phyloP scores from a whole-genome alignment of 2,888 invertebrate species.

The Nemapogon koenigi region DNA sequence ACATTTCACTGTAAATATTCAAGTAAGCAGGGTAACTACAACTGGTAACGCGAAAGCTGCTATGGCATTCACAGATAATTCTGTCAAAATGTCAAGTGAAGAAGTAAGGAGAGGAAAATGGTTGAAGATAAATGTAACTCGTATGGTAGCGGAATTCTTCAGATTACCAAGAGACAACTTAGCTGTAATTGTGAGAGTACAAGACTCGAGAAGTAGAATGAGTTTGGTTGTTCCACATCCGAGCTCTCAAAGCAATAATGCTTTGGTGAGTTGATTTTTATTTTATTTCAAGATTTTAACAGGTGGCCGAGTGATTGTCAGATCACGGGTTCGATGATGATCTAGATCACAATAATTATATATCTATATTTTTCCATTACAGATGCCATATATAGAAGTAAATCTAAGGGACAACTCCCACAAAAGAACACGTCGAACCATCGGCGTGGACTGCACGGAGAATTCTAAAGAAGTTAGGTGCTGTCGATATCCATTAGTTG shows the following conservation, averaged over 20 bases:
- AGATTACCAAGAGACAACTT: slow-evolving; percentile 75
- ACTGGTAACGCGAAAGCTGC: slow-evolving; percentile 42
- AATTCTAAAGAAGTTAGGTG: slow-evolving; percentile 83
- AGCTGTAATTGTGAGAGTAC: slow-evolving; percentile 77
- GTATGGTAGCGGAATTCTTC: slow-evolving; percentile 80
- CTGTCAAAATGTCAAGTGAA: slow-evolving; percentile 53
- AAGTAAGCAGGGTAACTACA: slow-evolving; percentile 47
- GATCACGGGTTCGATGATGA: too few species aligned
- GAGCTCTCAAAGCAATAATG: slow-evolving; percentile 59
- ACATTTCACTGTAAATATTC: slow-evolving; percentile 38
- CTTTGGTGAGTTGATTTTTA: slow-evolving; percentile 40
- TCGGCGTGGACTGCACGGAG: slow-evolving; percentile 85
- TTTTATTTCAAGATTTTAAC: slow-evolving; percentile 3
- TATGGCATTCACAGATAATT: slow-evolving; percentile 41
- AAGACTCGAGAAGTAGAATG: slow-evolving; percentile 66
- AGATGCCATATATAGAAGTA: slow-evolving; percentile 62
- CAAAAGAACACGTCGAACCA: slow-evolving; percentile 76
- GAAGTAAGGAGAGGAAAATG: slow-evolving; percentile 68
- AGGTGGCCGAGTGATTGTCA: neutral
- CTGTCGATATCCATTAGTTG: slow-evolving; percentile 91
- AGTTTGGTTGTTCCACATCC: slow-evolving; percentile 74
- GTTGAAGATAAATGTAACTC: slow-evolving; percentile 77
- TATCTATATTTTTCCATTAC: slow-evolving; percentile 28
- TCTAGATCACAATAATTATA: too few species aligned
- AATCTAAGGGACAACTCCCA: slow-evolving; percentile 56